A percentile compares a stretch with the other conserved stretches of the same genome.
Evolutionary conservation across 2,888 invertebrate genomes (phyloP).

Genomic region (Tyria jacobaeae): DNA sequence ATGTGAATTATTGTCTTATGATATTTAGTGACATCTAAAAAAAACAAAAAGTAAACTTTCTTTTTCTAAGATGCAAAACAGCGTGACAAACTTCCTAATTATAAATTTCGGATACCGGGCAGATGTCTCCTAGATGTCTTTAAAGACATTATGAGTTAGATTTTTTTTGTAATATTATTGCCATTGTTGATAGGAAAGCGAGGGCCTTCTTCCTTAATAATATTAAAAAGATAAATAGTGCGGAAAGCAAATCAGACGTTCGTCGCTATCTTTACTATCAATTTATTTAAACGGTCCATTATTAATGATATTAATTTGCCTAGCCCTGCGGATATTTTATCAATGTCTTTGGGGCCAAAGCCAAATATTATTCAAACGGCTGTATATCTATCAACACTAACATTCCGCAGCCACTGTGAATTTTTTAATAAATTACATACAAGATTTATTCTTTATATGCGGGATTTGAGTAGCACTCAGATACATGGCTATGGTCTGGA

Average conservation of each 20-base stretch:
- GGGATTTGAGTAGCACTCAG: not conserved
- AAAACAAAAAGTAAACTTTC: too few relatives aligned
- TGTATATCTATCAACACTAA: conserved; percentile 9
- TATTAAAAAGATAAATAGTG: not conserved
- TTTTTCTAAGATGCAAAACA: too few relatives aligned
- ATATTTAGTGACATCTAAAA: too few relatives aligned
- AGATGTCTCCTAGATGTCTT: too few relatives aligned
- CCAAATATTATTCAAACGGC: conserved; percentile 13
- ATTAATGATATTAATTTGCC: conserved; percentile 15
- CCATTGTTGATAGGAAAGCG: too few relatives aligned
- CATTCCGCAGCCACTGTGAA: conserved; percentile 17
- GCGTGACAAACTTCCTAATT: too few relatives aligned
- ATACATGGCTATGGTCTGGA: not conserved
- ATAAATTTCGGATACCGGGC: too few relatives aligned
- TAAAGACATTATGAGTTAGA: too few relatives aligned
- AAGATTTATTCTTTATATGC: not conserved
- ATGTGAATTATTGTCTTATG: too few relatives aligned
- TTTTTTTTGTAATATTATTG: too few relatives aligned
- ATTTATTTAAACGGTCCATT: conserved; percentile 16
- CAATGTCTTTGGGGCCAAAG: conserved; percentile 9
- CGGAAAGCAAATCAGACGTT: conserved; percentile 2
- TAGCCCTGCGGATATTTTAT: conserved; percentile 13
- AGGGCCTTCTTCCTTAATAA: not conserved
- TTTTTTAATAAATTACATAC: conserved; percentile 4
- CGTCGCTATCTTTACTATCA: conserved; percentile 17